Conservation (phyloP, 2,888 invertebrate species). For the Hoplodrina blanda region DNA sequence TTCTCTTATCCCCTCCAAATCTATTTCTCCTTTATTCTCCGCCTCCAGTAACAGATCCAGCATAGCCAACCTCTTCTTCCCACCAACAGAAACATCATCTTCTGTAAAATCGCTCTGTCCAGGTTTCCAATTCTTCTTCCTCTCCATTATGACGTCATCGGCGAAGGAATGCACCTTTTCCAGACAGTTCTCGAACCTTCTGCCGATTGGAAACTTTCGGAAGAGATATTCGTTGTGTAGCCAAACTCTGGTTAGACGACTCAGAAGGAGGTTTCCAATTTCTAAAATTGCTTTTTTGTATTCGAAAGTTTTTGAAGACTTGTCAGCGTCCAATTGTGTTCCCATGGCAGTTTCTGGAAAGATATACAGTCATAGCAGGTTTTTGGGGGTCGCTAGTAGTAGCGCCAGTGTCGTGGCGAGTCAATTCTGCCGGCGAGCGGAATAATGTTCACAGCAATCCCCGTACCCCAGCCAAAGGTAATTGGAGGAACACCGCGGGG, state of each 20-base stretch:
- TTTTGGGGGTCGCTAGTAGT: not conserved
- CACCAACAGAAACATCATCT: constrained; percentile 37
- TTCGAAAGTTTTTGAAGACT: constrained; percentile 77
- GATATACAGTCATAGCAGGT: not conserved
- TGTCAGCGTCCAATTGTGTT: constrained; percentile 84
- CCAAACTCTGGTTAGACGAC: constrained; percentile 88
- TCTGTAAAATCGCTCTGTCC: constrained; percentile 40
- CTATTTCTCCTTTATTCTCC: constrained; percentile 90
- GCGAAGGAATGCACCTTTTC: constrained; percentile 88
- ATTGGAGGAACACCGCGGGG: too few relatives aligned
- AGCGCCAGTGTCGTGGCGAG: too few relatives aligned
- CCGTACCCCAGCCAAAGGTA: too few relatives aligned
- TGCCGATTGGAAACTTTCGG: constrained; percentile 81
- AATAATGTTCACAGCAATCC: too few relatives aligned
- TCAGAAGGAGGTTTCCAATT: constrained; percentile 74
- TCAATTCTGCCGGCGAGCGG: too few relatives aligned
- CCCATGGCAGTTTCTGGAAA: constrained; percentile 92
- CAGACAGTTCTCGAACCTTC: constrained; percentile 84
- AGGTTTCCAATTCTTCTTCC: constrained; percentile 71
- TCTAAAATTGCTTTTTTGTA: constrained; percentile 89
- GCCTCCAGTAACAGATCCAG: constrained; percentile 92
- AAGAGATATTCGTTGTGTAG: constrained; percentile 89
- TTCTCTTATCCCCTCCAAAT: constrained; percentile 92
- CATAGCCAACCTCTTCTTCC: constrained; percentile 91
- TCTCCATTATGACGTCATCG: constrained; percentile 89